Conservation (phyloP, 2,113 vertebrate genomes). For the Turnix velox region DNA sequence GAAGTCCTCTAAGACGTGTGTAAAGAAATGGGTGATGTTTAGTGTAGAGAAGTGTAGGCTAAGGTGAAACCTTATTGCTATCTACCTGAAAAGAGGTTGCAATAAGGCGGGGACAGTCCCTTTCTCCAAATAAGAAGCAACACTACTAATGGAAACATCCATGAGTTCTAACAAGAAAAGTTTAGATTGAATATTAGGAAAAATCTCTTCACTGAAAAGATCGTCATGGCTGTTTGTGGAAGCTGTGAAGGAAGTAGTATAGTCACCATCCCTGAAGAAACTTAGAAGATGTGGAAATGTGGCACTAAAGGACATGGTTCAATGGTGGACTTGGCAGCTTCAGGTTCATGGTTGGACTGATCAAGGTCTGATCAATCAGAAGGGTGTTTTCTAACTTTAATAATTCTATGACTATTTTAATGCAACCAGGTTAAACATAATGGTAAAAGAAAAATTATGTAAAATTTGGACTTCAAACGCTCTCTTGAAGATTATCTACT, state of each 20-base stretch:
- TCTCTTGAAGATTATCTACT: neutral
- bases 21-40: neutral
- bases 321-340: neutral
- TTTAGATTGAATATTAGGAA: neutral
- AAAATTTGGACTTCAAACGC: neutral
- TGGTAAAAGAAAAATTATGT: neutral
- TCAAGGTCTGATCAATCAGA: neutral
- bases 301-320: neutral
- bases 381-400: neutral
- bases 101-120: fast-evolving
- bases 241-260: neutral
- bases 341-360: neutral
- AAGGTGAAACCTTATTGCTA: fast-evolving
- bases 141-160: fast-evolving
- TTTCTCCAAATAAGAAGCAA: neutral
- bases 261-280: neutral
- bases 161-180: neutral
- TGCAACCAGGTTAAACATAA: neutral
- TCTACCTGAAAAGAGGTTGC: neutral
- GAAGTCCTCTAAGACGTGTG: fast-evolving
- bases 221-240: neutral
- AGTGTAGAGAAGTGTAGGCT: neutral
- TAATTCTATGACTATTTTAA: neutral
- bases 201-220: neutral
- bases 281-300: neutral